Base-by-base conservation (phyloP, 1,140 invertebrate species). In the Anastrepha obliqua region DNA sequence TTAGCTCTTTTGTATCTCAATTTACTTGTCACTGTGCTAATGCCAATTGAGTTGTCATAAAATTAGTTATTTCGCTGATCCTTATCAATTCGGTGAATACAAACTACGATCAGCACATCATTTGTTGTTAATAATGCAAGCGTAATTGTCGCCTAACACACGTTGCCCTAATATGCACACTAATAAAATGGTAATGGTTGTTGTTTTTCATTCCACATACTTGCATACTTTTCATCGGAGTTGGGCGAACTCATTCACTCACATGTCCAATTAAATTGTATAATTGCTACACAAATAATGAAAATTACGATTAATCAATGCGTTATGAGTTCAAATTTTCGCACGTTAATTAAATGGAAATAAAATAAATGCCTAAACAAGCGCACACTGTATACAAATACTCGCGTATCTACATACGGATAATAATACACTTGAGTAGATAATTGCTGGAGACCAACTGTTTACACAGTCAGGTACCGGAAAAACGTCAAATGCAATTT, bases 291-390 rank as follows among this genome's bases (percentile, higher is more conserved):
- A 42, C 74, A 81, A 81, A 51, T 55, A 81, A 81, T 55, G 74
- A 55, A 81, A 81, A 81, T 81, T 81, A 29, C 74, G 47, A 55
- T 81, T 81, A 81, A 81, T 81, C 47, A 74, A 81, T 47, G 42
- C 47, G 17, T 11, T 29, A n/a, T 20, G 44, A 9, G 74, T 29
- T 58, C 6, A 47, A 81, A 81, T 11, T 58, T 81, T 81, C 74
- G 47, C 74, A 81, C 74, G 74, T 81, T 81, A 81, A 81, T 81
- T 81, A 81, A 55, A 81, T n/a, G 74, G 47, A 81, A 55, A 81
- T 51, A 81, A 81, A 81, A 11, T n/a, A 55, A 42, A 81, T 20
- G 74, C 47, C 7, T 11, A 55, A 58, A 29, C n/a, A 29, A 70
- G 9, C 4, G 9, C 4, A 8, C 15, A 62, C 15, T 1, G 15